Evolutionary conservation across 1,140 invertebrate genomes (phyloP), one percentile per base, ranked within the genome.

Genomic region (Andrena cerasifolii): DNA sequence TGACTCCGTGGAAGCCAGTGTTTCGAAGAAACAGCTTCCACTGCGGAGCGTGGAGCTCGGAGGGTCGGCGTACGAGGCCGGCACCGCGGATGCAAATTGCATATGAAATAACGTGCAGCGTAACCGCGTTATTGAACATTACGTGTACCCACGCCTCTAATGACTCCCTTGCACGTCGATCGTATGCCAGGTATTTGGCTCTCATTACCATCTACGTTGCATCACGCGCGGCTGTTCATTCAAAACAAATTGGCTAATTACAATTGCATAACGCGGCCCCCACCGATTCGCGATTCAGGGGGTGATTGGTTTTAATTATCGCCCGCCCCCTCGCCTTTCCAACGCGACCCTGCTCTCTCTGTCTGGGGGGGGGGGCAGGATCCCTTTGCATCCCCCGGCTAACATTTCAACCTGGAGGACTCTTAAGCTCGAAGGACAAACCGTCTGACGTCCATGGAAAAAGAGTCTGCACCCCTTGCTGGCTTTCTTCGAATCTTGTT

Each of bases 161-260:
- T 77, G 67, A 62, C 75, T 62, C 31, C 47, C 66, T 71, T 61
- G 56, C 36, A 45, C 28, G 28, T 45, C 36, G 14, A 62, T 51
- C 67, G 24, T 61, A 77, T 61, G 54, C 45, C 66, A 70, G 56
- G 75, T 77, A 77, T 77, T 77, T 71, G 75, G 56, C 6, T 47
- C 75, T 77, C 75, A 77, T 77, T 77, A 71, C 67, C 56, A 70
- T 77, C 56, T 33, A 33, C 66, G 56, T 71, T 77, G 74, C 65
- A 51, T 58, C 66, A 71, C 33, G n/a, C 66, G 36, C 28, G 10
- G 14, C 63, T 43, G 24, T 43, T 24, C 36, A 51, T 68, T 63
- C 58, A 56, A 72, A 81, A 81, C 75, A 73, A 82, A 82, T 74
- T 65, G 54, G 40, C 45, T 63, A 65, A 79, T 82, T 71, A 63